Percentiles rank a stretch among this genome's conserved stretches.
Evolutionary conservation across 2,888 invertebrate genomes (phyloP).

Genomic region (Sericinus montela): DNA sequence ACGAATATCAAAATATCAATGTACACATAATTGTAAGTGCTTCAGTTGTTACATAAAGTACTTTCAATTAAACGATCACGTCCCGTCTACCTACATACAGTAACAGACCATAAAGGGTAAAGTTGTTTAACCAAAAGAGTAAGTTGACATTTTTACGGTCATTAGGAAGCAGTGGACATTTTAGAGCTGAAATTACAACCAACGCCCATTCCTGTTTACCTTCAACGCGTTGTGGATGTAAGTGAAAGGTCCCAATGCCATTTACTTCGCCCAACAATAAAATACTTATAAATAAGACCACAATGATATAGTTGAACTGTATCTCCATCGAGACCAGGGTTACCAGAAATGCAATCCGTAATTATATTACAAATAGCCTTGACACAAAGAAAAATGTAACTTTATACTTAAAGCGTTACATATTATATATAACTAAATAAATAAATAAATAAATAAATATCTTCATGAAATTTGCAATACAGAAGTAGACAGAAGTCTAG

Average conservation of each 20-base stretch:
- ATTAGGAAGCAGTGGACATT: constrained; percentile 18
- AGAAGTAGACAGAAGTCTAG: too few relatives aligned
- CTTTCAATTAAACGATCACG: not conserved
- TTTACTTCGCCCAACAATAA: constrained; percentile 27
- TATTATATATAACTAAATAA: too few relatives aligned
- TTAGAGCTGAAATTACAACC: constrained; percentile 18
- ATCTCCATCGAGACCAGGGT: constrained; percentile 22
- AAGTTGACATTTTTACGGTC: constrained; percentile 10
- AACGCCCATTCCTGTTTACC: constrained; percentile 45
- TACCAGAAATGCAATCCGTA: constrained; percentile 2
- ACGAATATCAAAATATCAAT: too few relatives aligned
- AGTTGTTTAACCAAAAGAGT: not conserved
- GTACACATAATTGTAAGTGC: not conserved
- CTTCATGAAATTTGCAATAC: too few relatives aligned
- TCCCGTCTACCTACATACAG: not conserved
- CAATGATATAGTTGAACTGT: constrained; percentile 18
- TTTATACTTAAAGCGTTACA: not conserved
- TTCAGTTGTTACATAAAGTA: not conserved
- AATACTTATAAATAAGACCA: constrained; percentile 21
- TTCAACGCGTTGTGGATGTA: constrained; percentile 37
- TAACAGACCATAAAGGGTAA: not conserved
- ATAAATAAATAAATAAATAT: too few relatives aligned
- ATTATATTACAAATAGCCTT: not conserved
- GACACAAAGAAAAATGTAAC: not conserved
- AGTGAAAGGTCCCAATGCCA: constrained; percentile 61